Evolutionary conservation across 2,888 invertebrate genomes (phyloP).

Genomic region (Ornithoptera priamus): DNA sequence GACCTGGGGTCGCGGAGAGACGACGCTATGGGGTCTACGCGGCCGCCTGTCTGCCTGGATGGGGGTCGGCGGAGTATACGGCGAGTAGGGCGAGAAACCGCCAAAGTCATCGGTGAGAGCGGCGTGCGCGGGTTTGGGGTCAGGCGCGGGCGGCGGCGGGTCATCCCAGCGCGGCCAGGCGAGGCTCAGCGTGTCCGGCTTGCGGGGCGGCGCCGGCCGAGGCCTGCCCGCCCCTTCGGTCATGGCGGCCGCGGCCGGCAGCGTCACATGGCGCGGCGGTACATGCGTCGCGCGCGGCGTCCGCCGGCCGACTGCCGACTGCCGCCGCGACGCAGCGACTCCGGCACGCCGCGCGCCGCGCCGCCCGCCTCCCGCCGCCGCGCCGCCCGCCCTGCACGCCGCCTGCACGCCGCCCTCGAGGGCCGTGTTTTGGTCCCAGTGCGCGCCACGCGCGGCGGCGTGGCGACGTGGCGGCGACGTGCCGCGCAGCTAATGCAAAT

Average conservation of each 20-base stretch:
- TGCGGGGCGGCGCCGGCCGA: slow-evolving; percentile 76
- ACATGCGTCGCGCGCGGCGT: slow-evolving; percentile 55
- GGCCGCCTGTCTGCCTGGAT: slow-evolving; percentile 53
- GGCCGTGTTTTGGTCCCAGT: slow-evolving; percentile 41
- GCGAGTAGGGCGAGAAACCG: slow-evolving; percentile 79
- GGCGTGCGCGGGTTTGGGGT: slow-evolving; percentile 43
- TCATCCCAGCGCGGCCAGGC: slow-evolving; percentile 71
- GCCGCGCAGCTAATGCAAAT: slow-evolving; percentile 10
- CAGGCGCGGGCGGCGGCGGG: slow-evolving; percentile 76
- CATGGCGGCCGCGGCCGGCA: slow-evolving; percentile 61
- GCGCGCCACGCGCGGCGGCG: slow-evolving; percentile 25
- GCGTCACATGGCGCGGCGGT: slow-evolving; percentile 51
- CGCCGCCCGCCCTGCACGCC: slow-evolving; percentile 46
- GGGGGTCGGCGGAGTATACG: slow-evolving; percentile 78
- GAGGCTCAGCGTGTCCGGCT: slow-evolving; percentile 68
- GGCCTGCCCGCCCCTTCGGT: slow-evolving; percentile 75
- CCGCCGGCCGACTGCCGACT: slow-evolving; percentile 56
- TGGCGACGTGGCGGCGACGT: slow-evolving; percentile 28
- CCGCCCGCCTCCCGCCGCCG: slow-evolving; percentile 39
- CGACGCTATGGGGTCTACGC: slow-evolving; percentile 78
- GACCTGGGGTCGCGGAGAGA: slow-evolving; percentile 64
- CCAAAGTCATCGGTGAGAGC: slow-evolving; percentile 62
- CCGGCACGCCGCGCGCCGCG: slow-evolving; percentile 34
- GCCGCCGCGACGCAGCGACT: no score
- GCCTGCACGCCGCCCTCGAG: slow-evolving; percentile 36